Base-by-base conservation (phyloP, 2,888 invertebrate genomes). In the Hydraecia micacea region DNA sequence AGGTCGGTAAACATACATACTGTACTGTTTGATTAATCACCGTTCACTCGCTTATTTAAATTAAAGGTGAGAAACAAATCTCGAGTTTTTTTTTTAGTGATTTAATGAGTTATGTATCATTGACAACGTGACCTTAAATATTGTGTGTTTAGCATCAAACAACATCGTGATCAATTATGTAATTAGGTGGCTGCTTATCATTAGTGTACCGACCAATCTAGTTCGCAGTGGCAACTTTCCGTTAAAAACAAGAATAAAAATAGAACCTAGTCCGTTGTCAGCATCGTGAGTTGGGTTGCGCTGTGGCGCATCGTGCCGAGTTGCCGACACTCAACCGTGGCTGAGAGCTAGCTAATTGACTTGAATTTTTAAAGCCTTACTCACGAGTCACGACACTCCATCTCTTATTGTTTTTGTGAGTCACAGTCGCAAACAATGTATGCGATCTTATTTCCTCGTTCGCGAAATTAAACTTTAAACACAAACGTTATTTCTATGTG, bases 351-450 rank as follows among this genome's bases (percentile, higher is more conserved):
- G 91, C 92, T 95, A 95, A 95, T 94, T 95, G 94, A 92, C 91
- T 93, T 93, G 93, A 94, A 95, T 95, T 95, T 96, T 96, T 95
- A 93, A 94, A 93, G 91, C 89, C 93, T 96, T 96, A 96, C 95
- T 96, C 96, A 96, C 93, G 91, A 96, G 95, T 96, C 96, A 96
- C 93, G 91, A 89, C 83, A 90, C 87, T 86, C 90, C 91, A 93
- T 92, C 92, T 94, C 92, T 90, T 90, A 89, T 91, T 91, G 91
- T 93, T 91, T 92, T 92, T 92, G 92, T 96, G 96, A 96, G 89
- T 96, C 95, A 96, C 91, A 90, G 90, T 91, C 82, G 84, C 91
- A 89, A 91, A 93, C 92, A 93, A 92, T 92, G 91, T 92, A 85
- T 86, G 87, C 89, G 87, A 84, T 88, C 87, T 84, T 86, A 89